Percentiles rank a stretch among this genome's conserved stretches.
These are phyloP conservation scores for Oxyteleia sp. DNA, from an alignment of 2,888 invertebrate genomes.

Conservation along the genomic window DNA sequence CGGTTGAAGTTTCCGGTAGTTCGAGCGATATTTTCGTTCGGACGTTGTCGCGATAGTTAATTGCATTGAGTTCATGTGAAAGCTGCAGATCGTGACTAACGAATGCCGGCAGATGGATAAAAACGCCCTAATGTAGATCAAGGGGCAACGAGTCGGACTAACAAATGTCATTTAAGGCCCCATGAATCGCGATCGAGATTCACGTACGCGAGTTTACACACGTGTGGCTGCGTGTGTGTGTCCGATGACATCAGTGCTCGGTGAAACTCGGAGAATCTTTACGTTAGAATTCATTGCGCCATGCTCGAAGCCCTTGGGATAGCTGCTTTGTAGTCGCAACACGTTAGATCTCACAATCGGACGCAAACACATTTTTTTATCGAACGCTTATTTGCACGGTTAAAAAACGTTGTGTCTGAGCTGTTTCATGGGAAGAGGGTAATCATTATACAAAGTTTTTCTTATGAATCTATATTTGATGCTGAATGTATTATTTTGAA, in stretches of 20 bases:
- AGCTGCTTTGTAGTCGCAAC: slow-evolving; percentile 42
- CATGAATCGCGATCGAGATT: slow-evolving; percentile 37
- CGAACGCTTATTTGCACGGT: background rate
- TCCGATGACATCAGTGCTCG: slow-evolving; percentile 53
- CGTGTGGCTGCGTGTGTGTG: background rate
- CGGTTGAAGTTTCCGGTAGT: no score
- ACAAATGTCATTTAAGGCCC: slow-evolving; percentile 60
- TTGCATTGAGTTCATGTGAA: no score
- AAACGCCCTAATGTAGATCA: no score
- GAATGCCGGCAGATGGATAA: no score
- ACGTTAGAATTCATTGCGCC: slow-evolving; percentile 62
- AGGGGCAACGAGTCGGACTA: slow-evolving; percentile 55
- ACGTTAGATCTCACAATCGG: slow-evolving; percentile 18
- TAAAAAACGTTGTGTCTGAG: no score
- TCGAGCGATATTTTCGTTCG: no score
- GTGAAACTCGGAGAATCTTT: slow-evolving; percentile 61
- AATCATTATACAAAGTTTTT: no score
- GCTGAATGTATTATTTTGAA: no score
- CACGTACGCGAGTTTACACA: slow-evolving; percentile 21
- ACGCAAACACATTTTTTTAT: slow-evolving; percentile 12
- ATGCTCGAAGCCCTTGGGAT: slow-evolving; percentile 54
- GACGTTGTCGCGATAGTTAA: no score
- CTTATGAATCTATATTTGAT: no score
- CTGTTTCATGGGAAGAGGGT: no score
- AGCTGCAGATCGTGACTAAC: no score